phyloP scores from a whole-genome alignment of 2,888 invertebrate genomes.

The Cordylochernes scorpioides region DNA sequence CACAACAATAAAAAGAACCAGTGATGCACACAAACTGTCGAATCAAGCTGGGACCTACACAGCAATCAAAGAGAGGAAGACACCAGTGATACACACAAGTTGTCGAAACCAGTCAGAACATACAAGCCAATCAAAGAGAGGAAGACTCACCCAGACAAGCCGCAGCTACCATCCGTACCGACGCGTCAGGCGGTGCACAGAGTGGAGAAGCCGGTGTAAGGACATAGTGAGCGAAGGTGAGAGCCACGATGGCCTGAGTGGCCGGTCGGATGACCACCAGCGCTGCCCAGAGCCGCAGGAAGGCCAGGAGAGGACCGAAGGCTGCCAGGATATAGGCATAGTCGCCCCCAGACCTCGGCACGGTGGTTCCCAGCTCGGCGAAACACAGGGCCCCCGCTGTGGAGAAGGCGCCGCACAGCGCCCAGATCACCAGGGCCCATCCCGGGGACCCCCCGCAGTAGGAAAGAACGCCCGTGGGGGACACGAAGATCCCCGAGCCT shows the following conservation, averaged over 20 bases:
- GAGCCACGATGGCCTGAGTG: constrained; percentile 56
- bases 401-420: constrained; percentile 44
- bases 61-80: too few species aligned
- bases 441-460: constrained; percentile 36
- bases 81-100: too few species aligned
- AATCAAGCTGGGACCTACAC: too few species aligned
- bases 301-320: constrained; percentile 62
- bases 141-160: constrained; percentile 49
- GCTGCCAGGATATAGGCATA: constrained; percentile 67
- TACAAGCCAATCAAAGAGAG: too few species aligned
- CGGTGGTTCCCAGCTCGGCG: constrained; percentile 66
- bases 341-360: constrained; percentile 59
- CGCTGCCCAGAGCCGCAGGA: constrained; percentile 57
- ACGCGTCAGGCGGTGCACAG: constrained; percentile 42
- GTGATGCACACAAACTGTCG: too few species aligned
- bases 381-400: constrained; percentile 64
- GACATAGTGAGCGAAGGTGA: constrained; percentile 72
- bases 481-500: constrained; percentile 71
- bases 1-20: too few species aligned
- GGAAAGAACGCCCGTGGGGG: constrained; percentile 37
- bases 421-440: constrained; percentile 48
- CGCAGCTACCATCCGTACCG: constrained; percentile 51
- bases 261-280: constrained; percentile 51
- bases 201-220: constrained; percentile 53
- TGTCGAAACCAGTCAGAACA: too few species aligned